phyloP scores from a whole-genome alignment of 2,888 invertebrate genomes.

The Chrysolina haemoptera region DNA sequence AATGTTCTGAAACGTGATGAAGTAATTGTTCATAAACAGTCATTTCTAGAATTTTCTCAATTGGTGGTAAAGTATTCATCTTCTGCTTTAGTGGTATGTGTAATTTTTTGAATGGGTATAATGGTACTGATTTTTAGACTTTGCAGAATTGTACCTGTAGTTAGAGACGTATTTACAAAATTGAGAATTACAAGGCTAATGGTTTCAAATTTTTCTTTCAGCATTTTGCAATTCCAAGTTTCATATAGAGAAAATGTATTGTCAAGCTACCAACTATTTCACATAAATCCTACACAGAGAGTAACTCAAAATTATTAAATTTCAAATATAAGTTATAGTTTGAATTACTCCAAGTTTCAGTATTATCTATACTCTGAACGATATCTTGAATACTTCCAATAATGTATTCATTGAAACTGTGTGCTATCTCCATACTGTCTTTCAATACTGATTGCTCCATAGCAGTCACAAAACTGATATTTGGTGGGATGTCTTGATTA shows the following conservation, averaged over 20 bases:
- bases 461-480: constrained; percentile 29
- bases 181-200: constrained; percentile 28
- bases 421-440: constrained; percentile 28
- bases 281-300: constrained; percentile 14
- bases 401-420: constrained; percentile 29
- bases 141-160: constrained; percentile 17
- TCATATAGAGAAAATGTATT: constrained; percentile 27
- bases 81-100: constrained; percentile 22
- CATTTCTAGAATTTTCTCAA: constrained; percentile 28
- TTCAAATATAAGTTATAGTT: constrained; percentile 27
- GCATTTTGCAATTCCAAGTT: constrained; percentile 16
- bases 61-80: constrained; percentile 26
- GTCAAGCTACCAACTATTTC: constrained; percentile 21
- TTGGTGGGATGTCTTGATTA: constrained; percentile 14
- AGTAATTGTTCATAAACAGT: constrained; percentile 29
- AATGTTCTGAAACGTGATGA: constrained; percentile 11
- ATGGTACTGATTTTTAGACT: constrained; percentile 26
- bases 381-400: constrained; percentile 25
- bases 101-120: constrained; percentile 25
- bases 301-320: constrained; percentile 25
- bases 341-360: constrained; percentile 27
- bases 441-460: constrained; percentile 19
- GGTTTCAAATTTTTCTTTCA: constrained; percentile 32
- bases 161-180: constrained; percentile 27
- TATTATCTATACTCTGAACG: constrained; percentile 18